phyloP scores from a whole-genome alignment of 2,888 invertebrate genomes.

The Drosophila incognita region DNA sequence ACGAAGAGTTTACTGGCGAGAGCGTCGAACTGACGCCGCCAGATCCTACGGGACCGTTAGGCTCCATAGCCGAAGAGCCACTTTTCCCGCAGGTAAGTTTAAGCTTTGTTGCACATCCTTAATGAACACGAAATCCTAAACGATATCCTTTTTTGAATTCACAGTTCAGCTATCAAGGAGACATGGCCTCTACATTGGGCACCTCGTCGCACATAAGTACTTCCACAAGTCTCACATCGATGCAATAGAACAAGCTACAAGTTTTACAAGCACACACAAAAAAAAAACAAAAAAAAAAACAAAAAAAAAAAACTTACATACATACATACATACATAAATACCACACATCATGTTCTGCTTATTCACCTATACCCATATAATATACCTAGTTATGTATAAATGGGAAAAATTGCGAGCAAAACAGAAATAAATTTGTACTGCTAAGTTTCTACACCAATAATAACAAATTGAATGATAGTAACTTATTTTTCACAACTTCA shows the following conservation, averaged over 20 bases:
- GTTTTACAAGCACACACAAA: slow-evolving; percentile 53
- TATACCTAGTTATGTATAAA: slow-evolving; percentile 66
- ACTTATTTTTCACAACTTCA: slow-evolving; percentile 69
- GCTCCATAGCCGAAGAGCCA: slow-evolving; percentile 90
- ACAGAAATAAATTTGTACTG: slow-evolving; percentile 51
- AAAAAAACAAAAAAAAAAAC: not conserved
- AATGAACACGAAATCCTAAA: not conserved
- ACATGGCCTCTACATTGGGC: slow-evolving; percentile 88
- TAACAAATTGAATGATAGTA: slow-evolving; percentile 67
- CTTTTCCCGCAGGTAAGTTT: slow-evolving; percentile 87
- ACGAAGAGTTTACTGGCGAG: slow-evolving; percentile 99
- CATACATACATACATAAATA: slow-evolving; percentile 34
- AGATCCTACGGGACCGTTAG: slow-evolving; percentile 87
- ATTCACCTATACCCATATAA: slow-evolving; percentile 64
- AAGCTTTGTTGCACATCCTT: not conserved
- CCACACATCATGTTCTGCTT: slow-evolving; percentile 67
- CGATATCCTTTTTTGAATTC: not conserved
- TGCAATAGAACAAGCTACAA: slow-evolving; percentile 83
- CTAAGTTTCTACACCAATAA: slow-evolving; percentile 64
- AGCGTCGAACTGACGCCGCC: slow-evolving; percentile 98
- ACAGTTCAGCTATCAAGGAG: slow-evolving; percentile 91
- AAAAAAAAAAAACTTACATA: slow-evolving; percentile 3
- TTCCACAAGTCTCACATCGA: slow-evolving; percentile 85
- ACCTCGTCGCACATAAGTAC: slow-evolving; percentile 88
- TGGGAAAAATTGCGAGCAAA: slow-evolving; percentile 56